Base-by-base conservation (phyloP, 2,888 invertebrate genomes). In the Agrotis segetum region DNA sequence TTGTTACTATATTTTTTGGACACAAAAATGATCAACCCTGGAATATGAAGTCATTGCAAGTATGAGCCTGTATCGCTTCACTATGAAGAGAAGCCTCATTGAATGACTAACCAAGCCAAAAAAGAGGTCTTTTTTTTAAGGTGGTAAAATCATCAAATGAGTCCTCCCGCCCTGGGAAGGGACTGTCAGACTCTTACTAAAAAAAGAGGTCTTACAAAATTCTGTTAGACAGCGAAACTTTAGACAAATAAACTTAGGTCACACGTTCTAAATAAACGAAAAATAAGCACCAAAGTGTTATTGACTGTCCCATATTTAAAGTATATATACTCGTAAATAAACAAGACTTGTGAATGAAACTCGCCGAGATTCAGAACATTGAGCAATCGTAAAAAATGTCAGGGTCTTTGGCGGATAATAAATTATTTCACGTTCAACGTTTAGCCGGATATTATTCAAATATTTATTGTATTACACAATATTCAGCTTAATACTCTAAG, bases 381-480 rank as follows among this genome's bases (percentile, higher is more conserved):
- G 67, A 64, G 80, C 68, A 70, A 79, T 75, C 60, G 40, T 70
- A 76, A 71, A 63, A 86, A 88, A 88, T 88, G 89, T 88, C 89
- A 88, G 78, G 89, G 87, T 71, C 88, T 74, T 60, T 17, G 9
- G 55, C 19, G 11, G 44, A 71, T 77, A 56, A 77, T 74, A 76
- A 73, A 82, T 73, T 71, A 79, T 83, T 77, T 74, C 68, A 77
- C 75, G 67, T 58, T 67, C 62, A 71, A 81, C 59, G 60, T 65
- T 64, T 66, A 81, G 78, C 81, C 87, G 88, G 88, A 88, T 79
- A 83, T 76, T 82, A 78, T 78, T 74, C 52, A 76, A 84, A 84
- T 82, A 73, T 83, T 40, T 40, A 40, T 40, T 29, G 34, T n/a
- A 24, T 55, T 66, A 58, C 75, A 58, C 60, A 59, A 69, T 46